phyloP scores from a whole-genome alignment of 2,888 invertebrate species.

The Gymnoscelis rufifasciata region DNA sequence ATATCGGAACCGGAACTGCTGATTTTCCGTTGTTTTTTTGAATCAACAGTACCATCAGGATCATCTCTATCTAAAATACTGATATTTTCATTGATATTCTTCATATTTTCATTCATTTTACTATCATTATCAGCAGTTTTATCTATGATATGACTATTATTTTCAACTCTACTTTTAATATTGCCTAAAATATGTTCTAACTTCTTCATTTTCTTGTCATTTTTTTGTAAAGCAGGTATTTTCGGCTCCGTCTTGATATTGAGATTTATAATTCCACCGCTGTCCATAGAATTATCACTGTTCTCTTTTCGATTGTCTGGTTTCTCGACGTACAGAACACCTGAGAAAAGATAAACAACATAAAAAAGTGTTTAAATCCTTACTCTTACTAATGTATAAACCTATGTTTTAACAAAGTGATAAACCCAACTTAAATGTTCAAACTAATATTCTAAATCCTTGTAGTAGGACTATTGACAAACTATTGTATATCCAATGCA shows the following conservation, averaged over 20 bases:
- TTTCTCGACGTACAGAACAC: background rate
- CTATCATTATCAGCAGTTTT: background rate
- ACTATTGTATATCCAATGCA: too few relatives aligned
- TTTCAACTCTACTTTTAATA: constrained; percentile 36
- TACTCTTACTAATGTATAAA: too few relatives aligned
- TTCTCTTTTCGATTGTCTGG: background rate
- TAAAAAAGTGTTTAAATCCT: too few relatives aligned
- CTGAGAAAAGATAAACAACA: too few relatives aligned
- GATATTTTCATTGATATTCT: background rate
- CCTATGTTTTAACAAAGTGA: too few relatives aligned
- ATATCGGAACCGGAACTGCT: constrained; percentile 35
- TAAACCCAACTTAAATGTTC: too few relatives aligned
- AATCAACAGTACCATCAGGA: constrained; percentile 1
- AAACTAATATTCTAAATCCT: too few relatives aligned
- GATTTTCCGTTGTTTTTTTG: constrained; percentile 16
- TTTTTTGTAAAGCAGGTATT: constrained; percentile 15
- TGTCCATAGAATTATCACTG: background rate
- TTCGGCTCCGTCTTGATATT: background rate
- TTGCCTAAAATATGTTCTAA: constrained; percentile 47
- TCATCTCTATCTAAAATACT: background rate
- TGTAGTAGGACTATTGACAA: too few relatives aligned
- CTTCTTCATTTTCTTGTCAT: constrained; percentile 31
- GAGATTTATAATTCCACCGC: background rate
- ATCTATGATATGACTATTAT: constrained; percentile 22
- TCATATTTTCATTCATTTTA: background rate